These are phyloP conservation scores for Leptodactylus fuscus DNA, from an alignment of 2,113 vertebrate species.

Conservation along the genomic window DNA sequence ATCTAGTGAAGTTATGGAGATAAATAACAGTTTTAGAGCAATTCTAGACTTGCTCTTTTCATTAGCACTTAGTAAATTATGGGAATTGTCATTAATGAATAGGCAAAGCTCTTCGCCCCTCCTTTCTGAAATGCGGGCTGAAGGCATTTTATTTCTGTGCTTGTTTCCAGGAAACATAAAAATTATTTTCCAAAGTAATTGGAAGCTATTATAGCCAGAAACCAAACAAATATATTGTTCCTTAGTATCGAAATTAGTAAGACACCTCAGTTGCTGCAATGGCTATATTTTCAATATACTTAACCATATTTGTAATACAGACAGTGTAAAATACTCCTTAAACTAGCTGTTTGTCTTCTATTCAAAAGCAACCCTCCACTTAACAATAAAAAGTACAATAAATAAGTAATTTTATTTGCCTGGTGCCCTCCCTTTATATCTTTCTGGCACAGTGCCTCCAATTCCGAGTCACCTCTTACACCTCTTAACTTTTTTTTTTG, in stretches of 20 bases:
- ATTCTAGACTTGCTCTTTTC: not conserved
- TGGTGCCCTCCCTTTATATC: too few relatives aligned
- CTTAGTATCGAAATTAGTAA: not conserved
- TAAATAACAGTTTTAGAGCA: not conserved
- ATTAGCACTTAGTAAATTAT: not conserved
- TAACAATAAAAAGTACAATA: too few relatives aligned
- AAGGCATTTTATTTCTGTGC: not conserved
- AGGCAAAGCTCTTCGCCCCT: constrained; percentile 1
- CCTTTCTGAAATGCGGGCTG: not conserved
- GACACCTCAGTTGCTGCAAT: not conserved
- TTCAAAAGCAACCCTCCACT: too few relatives aligned
- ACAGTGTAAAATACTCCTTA: too few relatives aligned
- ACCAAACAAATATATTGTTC: not conserved
- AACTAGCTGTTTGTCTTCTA: too few relatives aligned
- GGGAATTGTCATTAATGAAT: constrained; percentile 1
- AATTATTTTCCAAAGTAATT: not conserved
- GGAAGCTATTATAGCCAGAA: not conserved
- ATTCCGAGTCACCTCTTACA: too few relatives aligned
- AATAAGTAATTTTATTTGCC: too few relatives aligned
- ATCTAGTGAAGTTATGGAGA: constrained; percentile 12
- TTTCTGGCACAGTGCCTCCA: too few relatives aligned
- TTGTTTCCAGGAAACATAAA: not conserved
- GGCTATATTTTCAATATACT: too few relatives aligned
- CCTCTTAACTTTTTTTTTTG: too few relatives aligned
- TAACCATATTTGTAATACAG: too few relatives aligned